Conservation (phyloP, 2,888 invertebrate genomes). For the Elmis aenea region DNA sequence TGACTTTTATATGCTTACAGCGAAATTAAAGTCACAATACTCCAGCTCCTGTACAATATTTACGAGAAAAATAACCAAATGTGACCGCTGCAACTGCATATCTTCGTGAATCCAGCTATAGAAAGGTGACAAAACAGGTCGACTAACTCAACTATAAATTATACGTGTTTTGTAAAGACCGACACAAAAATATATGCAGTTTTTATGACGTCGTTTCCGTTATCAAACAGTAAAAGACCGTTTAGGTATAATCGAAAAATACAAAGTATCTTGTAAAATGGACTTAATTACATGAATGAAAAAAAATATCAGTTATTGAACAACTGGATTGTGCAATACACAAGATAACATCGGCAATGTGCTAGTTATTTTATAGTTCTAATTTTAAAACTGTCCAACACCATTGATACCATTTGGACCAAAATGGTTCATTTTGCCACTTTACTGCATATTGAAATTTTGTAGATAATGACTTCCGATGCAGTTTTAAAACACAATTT, state of each 20-base stretch:
- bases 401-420: slow-evolving; percentile 10
- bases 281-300: too few relatives aligned
- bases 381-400: slow-evolving; percentile 23
- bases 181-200: slow-evolving; percentile 12
- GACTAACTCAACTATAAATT: slow-evolving; percentile 34
- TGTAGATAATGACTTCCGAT: too few relatives aligned
- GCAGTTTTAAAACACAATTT: too few relatives aligned
- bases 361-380: slow-evolving; percentile 26
- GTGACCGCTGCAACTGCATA: slow-evolving; percentile 29
- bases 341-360: slow-evolving; percentile 24
- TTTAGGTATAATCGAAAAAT: too few relatives aligned
- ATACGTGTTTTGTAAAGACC: slow-evolving; percentile 14
- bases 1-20: slow-evolving; percentile 35
- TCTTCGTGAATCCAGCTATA: slow-evolving; percentile 30
- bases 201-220: slow-evolving; percentile 7
- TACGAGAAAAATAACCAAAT: slow-evolving; percentile 40
- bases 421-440: slow-evolving; percentile 18
- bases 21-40: slow-evolving; percentile 37
- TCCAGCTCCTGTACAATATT: slow-evolving; percentile 35
- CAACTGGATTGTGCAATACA: too few relatives aligned
- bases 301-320: too few relatives aligned
- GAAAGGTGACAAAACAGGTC: slow-evolving; percentile 38
- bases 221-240: slow-evolving; percentile 5
- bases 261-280: too few relatives aligned
- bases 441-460: slow-evolving; percentile 14